A percentile compares a stretch with the other conserved stretches of the same genome.
Conservation (phyloP, 2,797 vertebrate genomes). For the Rhincodon typus region DNA sequence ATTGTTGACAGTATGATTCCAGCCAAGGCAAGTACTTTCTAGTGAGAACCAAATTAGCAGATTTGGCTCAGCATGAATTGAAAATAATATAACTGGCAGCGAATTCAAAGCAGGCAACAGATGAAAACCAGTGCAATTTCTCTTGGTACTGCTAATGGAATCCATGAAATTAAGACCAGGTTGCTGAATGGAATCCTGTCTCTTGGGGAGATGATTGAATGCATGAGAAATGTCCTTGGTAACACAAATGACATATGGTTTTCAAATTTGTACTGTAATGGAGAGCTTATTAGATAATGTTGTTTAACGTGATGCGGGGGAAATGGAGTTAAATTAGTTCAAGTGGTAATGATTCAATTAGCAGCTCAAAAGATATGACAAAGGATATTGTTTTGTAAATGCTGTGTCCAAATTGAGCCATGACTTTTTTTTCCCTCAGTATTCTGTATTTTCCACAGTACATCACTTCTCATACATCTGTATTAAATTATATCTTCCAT, state of each 20-base stretch:
- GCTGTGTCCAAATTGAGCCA: background rate
- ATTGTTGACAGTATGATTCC: background rate
- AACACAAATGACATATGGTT: background rate
- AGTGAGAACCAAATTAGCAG: background rate
- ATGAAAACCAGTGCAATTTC: background rate
- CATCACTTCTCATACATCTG: too few species aligned
- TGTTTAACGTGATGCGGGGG: background rate
- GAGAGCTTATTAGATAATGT: slow-evolving; percentile 18
- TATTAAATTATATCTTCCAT: too few species aligned
- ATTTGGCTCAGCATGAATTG: slow-evolving; percentile 20
- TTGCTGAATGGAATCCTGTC: slow-evolving; percentile 1
- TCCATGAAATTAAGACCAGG: background rate
- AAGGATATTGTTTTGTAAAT: too few species aligned
- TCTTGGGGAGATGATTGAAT: slow-evolving; percentile 19
- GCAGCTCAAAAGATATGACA: background rate
- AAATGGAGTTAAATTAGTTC: background rate
- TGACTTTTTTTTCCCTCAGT: too few species aligned
- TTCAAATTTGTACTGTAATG: background rate
- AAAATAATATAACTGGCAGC: slow-evolving; percentile 9
- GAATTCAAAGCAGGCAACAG: slow-evolving; percentile 12
- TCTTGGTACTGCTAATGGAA: background rate
- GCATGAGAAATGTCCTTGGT: background rate
- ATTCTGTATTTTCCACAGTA: too few species aligned
- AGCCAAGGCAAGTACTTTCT: slow-evolving; percentile 9
- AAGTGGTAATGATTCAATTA: background rate